These are phyloP conservation scores for Phodopus roborovskii DNA, from an alignment of 2,113 vertebrate genomes.

Conservation along the genomic window DNA sequence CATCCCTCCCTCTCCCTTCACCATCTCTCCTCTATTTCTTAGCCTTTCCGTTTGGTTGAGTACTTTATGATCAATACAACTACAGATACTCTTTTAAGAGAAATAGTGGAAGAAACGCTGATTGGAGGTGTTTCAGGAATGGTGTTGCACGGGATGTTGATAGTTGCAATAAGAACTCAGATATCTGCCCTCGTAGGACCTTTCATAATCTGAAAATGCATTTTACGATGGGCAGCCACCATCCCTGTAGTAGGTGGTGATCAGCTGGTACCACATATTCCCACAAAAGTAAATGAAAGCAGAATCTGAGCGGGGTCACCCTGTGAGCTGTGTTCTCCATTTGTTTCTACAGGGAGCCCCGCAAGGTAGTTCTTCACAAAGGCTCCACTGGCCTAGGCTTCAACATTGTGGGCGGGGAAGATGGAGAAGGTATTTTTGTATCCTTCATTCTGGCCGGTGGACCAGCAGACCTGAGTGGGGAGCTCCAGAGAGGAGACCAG, in stretches of 20 bases:
- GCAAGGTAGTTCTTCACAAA: conserved; percentile 97
- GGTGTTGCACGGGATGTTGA: not conserved
- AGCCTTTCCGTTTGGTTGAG: not conserved
- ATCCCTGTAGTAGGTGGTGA: not conserved
- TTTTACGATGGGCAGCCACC: not conserved
- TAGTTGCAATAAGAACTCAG: not conserved
- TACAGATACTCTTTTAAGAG: conserved; percentile 23
- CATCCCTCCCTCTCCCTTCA: not conserved
- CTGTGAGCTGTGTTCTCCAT: conserved; percentile 59
- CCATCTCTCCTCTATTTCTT: not conserved
- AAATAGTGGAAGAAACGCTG: not conserved
- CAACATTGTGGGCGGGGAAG: conserved; percentile 98
- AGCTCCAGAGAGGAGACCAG: conserved; percentile 96
- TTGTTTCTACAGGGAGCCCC: conserved; percentile 94
- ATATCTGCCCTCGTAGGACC: not conserved
- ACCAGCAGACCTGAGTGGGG: conserved; percentile 96
- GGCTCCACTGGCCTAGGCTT: conserved; percentile 98
- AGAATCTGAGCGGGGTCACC: not conserved
- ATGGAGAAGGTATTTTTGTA: conserved; percentile 98
- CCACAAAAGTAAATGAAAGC: not conserved
- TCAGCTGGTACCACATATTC: not conserved
- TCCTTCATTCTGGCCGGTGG: conserved; percentile 98
- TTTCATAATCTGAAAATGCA: not conserved
- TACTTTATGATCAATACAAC: not conserved
- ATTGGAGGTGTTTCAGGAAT: conserved; percentile 10